Conservation (phyloP, 2,888 invertebrate species). For the Tetragonisca angustula region DNA sequence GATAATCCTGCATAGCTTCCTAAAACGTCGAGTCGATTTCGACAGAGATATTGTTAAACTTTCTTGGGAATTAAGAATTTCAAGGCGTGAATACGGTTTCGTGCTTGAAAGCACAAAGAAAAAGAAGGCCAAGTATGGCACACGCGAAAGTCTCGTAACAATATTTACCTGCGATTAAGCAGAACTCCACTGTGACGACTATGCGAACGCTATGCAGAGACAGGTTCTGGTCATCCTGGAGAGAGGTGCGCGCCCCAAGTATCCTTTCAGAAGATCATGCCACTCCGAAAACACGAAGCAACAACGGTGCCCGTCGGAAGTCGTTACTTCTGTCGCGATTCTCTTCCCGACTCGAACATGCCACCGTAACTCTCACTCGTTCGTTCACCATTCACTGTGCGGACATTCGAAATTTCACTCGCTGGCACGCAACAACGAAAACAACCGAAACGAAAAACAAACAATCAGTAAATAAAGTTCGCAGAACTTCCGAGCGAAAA, state of each 20-base stretch:
- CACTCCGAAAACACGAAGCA: not conserved
- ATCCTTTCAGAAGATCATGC: slow-evolving; percentile 60
- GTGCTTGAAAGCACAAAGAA: not conserved
- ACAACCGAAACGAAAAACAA: too few relatives aligned
- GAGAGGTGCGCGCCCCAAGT: slow-evolving; percentile 30
- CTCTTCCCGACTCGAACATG: not conserved
- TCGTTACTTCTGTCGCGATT: slow-evolving; percentile 25
- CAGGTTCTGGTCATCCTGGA: slow-evolving; percentile 72
- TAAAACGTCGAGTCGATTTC: not conserved
- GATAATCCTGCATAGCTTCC: not conserved
- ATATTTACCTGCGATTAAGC: slow-evolving; percentile 80
- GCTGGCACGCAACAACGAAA: not conserved
- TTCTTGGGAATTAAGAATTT: not conserved
- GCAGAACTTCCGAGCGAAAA: not conserved
- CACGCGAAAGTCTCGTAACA: not conserved
- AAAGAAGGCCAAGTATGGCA: not conserved
- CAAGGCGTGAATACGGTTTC: not conserved
- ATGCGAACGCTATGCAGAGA: slow-evolving; percentile 74
- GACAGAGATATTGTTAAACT: too few relatives aligned
- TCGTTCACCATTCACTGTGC: slow-evolving; percentile 38
- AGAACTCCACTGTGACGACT: slow-evolving; percentile 83
- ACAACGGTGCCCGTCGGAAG: slow-evolving; percentile 49
- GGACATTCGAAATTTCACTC: not conserved
- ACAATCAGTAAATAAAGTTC: not conserved
- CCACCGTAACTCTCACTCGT: slow-evolving; percentile 28